phyloP scores from a whole-genome alignment of 2,888 invertebrate genomes.

The Drosophila buzzatii region DNA sequence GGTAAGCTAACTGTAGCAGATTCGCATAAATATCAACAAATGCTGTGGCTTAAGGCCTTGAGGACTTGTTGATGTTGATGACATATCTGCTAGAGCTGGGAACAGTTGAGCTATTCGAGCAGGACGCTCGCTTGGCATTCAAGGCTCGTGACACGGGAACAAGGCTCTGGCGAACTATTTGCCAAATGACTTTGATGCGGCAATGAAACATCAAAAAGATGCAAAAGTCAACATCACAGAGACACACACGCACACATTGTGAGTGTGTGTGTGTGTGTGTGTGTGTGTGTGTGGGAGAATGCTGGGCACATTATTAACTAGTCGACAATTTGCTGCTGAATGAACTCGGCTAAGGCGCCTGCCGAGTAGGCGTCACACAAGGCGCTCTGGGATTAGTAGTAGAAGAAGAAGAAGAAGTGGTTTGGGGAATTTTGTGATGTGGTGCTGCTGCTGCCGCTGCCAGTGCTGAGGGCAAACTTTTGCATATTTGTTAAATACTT shows the following conservation, averaged over 20 bases:
- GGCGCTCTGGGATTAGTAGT: slow-evolving; percentile 22
- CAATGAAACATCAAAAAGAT: slow-evolving; percentile 71
- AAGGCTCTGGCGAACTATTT: slow-evolving; percentile 54
- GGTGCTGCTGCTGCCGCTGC: slow-evolving; percentile 29
- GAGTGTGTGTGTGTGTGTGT: too few species aligned
- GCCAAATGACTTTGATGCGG: slow-evolving; percentile 67
- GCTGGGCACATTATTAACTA: slow-evolving; percentile 75
- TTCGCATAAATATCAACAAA: not conserved
- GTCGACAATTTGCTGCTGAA: slow-evolving; percentile 63
- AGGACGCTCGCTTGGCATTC: not conserved
- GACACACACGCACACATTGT: slow-evolving; percentile 1
- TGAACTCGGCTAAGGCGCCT: slow-evolving; percentile 53
- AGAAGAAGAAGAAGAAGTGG: not conserved
- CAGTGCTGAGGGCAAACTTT: slow-evolving; percentile 65
- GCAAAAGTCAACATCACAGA: slow-evolving; percentile 65
- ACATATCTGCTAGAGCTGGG: not conserved
- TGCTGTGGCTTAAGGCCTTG: not conserved
- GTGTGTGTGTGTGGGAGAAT: slow-evolving; percentile 13
- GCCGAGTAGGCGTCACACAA: slow-evolving; percentile 45
- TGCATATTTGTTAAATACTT: slow-evolving; percentile 83
- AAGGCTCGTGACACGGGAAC: slow-evolving; percentile 5
- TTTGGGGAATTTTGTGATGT: slow-evolving; percentile 21
- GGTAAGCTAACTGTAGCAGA: not conserved
- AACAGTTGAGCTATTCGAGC: not conserved
- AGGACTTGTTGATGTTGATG: not conserved